Evolutionary conservation across 2,888 invertebrate species (phyloP).

Genomic region (Fissipunctia ypsillon): DNA sequence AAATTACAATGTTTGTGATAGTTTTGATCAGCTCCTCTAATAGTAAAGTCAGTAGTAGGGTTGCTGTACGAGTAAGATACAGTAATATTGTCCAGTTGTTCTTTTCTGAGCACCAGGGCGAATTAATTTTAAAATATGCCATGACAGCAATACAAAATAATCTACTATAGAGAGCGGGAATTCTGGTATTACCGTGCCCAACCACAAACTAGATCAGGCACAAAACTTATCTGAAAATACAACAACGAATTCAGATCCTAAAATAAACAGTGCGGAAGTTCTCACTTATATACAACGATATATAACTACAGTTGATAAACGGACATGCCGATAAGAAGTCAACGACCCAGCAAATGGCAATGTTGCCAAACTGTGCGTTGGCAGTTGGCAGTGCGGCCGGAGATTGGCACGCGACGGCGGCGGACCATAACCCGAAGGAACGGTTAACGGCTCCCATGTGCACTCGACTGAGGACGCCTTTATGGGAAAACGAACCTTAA

Average conservation of each 20-base stretch:
- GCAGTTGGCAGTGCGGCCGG: constrained; percentile 56
- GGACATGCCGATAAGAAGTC: constrained; percentile 59
- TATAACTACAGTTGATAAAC: constrained; percentile 57
- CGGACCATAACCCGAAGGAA: constrained; percentile 41
- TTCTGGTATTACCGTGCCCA: not conserved
- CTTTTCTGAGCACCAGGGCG: not conserved
- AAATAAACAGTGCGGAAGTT: constrained; percentile 56
- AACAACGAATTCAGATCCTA: constrained; percentile 22
- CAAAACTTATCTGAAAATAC: constrained; percentile 22
- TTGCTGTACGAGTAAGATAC: not conserved
- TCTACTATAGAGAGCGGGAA: not conserved
- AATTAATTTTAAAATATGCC: not conserved
- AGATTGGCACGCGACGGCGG: constrained; percentile 49
- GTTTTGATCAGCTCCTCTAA: not conserved
- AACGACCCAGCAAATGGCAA: constrained; percentile 53
- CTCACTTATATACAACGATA: constrained; percentile 19
- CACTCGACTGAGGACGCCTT: constrained; percentile 21
- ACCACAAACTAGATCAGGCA: constrained; percentile 10
- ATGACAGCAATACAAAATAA: not conserved
- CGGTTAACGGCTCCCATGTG: constrained; percentile 35
- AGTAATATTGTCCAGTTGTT: not conserved
- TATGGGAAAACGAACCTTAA: constrained; percentile 28
- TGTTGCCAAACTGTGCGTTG: constrained; percentile 62
- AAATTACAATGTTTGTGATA: not conserved
- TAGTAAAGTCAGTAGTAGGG: not conserved